Evolutionary conservation across 2,113 vertebrate species (phyloP).

Genomic region (Phodopus roborovskii): DNA sequence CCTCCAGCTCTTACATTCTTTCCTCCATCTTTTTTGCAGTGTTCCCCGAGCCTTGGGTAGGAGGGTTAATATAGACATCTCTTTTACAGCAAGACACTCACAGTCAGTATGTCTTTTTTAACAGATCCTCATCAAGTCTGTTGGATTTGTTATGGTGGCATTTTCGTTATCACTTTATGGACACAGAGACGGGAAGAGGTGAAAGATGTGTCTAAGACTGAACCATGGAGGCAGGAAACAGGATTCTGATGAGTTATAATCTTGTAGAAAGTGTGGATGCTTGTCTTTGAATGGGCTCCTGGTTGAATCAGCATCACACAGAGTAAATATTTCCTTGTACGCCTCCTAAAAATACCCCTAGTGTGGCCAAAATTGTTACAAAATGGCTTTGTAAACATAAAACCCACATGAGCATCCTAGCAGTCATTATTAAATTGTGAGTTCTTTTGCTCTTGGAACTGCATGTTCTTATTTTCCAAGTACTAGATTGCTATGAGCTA

Average conservation of each 20-base stretch:
- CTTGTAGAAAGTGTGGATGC: background rate
- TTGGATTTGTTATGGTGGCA: background rate
- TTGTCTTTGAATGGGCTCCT: background rate
- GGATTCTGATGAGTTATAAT: background rate
- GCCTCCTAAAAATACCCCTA: background rate
- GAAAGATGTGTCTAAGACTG: background rate
- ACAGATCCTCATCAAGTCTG: background rate
- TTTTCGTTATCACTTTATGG: background rate
- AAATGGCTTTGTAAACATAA: background rate
- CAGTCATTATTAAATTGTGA: background rate
- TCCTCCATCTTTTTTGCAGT: background rate
- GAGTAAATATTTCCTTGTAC: background rate
- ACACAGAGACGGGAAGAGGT: background rate
- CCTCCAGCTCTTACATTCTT: background rate
- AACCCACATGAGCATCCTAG: background rate
- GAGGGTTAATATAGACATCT: background rate
- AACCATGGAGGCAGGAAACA: background rate
- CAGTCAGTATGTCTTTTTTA: background rate
- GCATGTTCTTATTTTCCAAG: background rate
- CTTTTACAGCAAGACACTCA: background rate
- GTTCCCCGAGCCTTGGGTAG: background rate
- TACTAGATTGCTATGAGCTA: background rate
- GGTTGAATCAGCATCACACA: background rate
- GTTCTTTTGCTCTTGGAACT: background rate
- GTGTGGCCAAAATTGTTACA: background rate